Evolutionary conservation across 2,797 vertebrate species (phyloP), one percentile per base, ranked within the genome.

Genomic region (Thunnus albacares): DNA sequence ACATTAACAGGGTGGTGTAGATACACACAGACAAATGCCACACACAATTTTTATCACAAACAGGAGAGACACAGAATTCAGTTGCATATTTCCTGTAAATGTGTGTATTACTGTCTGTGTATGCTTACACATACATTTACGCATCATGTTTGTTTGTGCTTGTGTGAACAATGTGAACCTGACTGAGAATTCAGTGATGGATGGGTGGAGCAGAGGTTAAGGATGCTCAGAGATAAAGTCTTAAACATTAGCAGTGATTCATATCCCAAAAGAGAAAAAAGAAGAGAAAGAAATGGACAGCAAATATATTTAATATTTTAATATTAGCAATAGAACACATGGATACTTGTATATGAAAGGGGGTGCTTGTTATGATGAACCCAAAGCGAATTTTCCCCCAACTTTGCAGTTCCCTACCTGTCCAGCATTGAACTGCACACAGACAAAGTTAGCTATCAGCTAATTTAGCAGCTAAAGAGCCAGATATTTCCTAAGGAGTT

Each of bases 141-240:
- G 6, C 45, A 49, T 15, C 8, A 5, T 18, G 17, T 49, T 17
- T 49, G 5, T 45, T 13, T 14, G 13, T 43, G 41, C 6, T 11
- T 43, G 41, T 12, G 38, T 41, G 11, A 35, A 35, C 33, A 35
- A 6, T 6, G 7, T 38, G 9, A 38, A 38, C 38, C 9, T 38
- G 38, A 38, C 9, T 38, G 38, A 38, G 38, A 38, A 10, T 38
- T 38, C 38, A 35, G 33, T 66, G 72, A 67, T 1, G 38, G 55
- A 82, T 53, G 55, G 53, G 52, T n/a, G 45, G 53, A 28, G 52
- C 80, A 79, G 52, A 83, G 84, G 73, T 83, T 71, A 80, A 74
- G 28, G 14, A 57, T 38, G 35, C 63, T 72, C 5, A 8, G 20
- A 71, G 58, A 85, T 61, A 77, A 14, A 6, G 3, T 47, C 55